Base-by-base conservation (phyloP, 2,113 vertebrate genomes). In the Lagopus muta region DNA sequence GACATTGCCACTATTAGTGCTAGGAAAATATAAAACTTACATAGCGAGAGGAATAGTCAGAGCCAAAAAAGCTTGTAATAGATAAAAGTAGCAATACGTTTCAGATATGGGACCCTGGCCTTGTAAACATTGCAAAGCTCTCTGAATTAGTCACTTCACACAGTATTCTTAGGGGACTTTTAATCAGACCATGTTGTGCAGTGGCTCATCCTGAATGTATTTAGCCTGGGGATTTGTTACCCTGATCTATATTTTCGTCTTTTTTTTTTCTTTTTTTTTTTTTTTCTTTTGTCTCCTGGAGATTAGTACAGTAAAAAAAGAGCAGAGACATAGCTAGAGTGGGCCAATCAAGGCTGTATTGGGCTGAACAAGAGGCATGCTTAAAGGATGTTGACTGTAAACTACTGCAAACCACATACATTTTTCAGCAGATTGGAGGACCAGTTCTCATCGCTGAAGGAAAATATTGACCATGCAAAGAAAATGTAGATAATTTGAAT, bases 71-170 rank as follows among this genome's bases (percentile, higher is more conserved):
- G 17, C 54, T 40, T 36, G 18, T 78, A 54, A 79, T 5, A 67
- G 88, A 89, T 86, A 64, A 95, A 97, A 95, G 79, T 42, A 72
- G 24, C 14, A 60, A 4, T 40, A 62, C 54, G 50, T 75, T 88
- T 95, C 85, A 94, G 85, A 50, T 81, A 84, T 27, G 34, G 62
- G 76, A 92, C 54, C 40, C 66, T 2, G 5, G 52, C 77, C 66
- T 77, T 0, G 0, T 94, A 96, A 95, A 96, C 50, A 93, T 58
- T 84, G 75, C 88, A 83, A 94, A 94, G 36, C 32, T 65, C 38
- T 95, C 52, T 54, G n/a, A 89, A 86, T 90, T 93, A 95, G 72
- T 91, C 62, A 95, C 85, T 90, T 95, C 54, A 80, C 80, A 86
- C 75, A 76, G 22, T 86, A 74, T 78, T 92, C 65, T 70, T 72